A percentile compares a stretch with the other conserved stretches of the same genome.
phyloP scores from a whole-genome alignment of 2,888 invertebrate species.

The Erebia epiphron region DNA sequence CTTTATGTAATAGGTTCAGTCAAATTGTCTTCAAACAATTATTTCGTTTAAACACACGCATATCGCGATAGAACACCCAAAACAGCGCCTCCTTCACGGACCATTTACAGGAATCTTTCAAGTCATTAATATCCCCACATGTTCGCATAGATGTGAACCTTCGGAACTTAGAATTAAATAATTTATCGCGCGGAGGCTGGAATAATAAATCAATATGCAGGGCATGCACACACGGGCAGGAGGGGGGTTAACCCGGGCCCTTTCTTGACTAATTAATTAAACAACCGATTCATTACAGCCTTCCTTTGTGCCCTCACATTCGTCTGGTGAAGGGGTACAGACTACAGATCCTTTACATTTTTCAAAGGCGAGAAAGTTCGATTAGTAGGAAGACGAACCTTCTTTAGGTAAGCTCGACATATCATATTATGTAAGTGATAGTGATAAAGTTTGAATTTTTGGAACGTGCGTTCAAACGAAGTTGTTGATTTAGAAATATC shows the following conservation, averaged over 20 bases:
- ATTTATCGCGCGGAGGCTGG: slow-evolving; percentile 74
- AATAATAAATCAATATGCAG: slow-evolving; percentile 82
- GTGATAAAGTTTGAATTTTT: too few relatives aligned
- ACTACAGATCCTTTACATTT: slow-evolving; percentile 50
- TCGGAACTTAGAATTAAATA: slow-evolving; percentile 80
- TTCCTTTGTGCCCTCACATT: slow-evolving; percentile 81
- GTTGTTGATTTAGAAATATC: too few relatives aligned
- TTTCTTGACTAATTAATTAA: slow-evolving; percentile 88
- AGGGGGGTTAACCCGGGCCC: slow-evolving; percentile 57
- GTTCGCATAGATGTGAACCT: slow-evolving; percentile 55
- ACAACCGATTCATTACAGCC: slow-evolving; percentile 89
- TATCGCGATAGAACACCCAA: slow-evolving; percentile 9
- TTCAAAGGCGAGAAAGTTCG: slow-evolving; percentile 39
- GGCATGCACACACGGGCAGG: slow-evolving; percentile 70
- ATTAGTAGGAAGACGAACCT: slow-evolving; percentile 19
- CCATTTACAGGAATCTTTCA: slow-evolving; percentile 33
- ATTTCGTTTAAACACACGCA: neutral
- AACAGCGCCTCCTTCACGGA: slow-evolving; percentile 25
- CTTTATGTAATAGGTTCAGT: neutral
- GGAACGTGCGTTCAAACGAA: too few relatives aligned
- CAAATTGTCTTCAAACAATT: slow-evolving; percentile 5
- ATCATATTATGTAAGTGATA: too few relatives aligned
- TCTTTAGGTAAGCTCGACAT: neutral
- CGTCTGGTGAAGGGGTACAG: slow-evolving; percentile 70
- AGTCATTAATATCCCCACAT: slow-evolving; percentile 40